These are phyloP conservation scores for Cactoblastis cactorum DNA, from an alignment of 2,888 invertebrate genomes.

Conservation along the genomic window DNA sequence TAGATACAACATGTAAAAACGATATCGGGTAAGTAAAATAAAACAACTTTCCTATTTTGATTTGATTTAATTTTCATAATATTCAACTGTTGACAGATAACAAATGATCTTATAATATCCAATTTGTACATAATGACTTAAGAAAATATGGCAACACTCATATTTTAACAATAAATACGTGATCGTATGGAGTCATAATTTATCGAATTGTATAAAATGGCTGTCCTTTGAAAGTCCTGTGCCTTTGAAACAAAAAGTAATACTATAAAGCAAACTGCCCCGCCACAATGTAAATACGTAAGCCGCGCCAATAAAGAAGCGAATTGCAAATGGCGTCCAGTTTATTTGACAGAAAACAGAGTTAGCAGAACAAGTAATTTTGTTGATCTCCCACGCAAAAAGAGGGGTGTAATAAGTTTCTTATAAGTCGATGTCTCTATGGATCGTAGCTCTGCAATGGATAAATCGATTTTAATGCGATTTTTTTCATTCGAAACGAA, in stretches of 20 bases:
- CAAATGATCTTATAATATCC: conserved; percentile 78
- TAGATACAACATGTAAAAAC: neutral
- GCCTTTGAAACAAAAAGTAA: neutral
- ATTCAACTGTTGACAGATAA: conserved; percentile 79
- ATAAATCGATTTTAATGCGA: too few relatives aligned
- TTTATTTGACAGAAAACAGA: too few relatives aligned
- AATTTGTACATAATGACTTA: conserved; percentile 79
- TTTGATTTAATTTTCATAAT: conserved; percentile 77
- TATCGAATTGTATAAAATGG: conserved; percentile 18
- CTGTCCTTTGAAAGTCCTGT: neutral
- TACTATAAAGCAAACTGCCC: neutral
- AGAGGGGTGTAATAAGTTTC: too few relatives aligned
- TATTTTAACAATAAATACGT: conserved; percentile 73
- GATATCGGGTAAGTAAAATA: conserved; percentile 26
- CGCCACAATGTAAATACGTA: neutral
- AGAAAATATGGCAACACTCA: conserved; percentile 79
- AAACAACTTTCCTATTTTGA: conserved; percentile 50
- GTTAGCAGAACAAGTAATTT: too few relatives aligned
- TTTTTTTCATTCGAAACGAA: too few relatives aligned
- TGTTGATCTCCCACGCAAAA: too few relatives aligned
- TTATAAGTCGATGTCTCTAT: too few relatives aligned
- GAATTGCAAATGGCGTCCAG: too few relatives aligned
- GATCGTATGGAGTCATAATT: conserved; percentile 41
- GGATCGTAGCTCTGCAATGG: too few relatives aligned
- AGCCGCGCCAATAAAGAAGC: too few relatives aligned